Evolutionary conservation across 2,113 vertebrate species (phyloP).

Genomic region (Heptranchias perlo): DNA sequence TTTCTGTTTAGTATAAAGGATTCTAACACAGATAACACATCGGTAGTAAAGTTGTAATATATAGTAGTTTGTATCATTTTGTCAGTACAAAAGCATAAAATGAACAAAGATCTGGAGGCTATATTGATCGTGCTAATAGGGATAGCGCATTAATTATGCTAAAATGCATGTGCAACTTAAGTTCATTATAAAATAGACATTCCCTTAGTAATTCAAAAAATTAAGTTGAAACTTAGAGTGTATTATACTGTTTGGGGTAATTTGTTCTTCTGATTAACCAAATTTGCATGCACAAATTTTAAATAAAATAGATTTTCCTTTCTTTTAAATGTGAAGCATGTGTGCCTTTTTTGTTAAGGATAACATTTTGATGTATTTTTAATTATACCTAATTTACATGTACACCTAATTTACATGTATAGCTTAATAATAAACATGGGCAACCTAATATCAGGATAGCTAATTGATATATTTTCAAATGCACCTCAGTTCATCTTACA

Average conservation of each 20-base stretch:
- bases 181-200: not conserved
- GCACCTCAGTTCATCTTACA: not conserved
- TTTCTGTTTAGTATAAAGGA: not conserved
- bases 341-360: not conserved
- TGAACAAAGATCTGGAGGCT: not conserved
- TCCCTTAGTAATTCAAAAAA: not conserved
- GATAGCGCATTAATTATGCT: not conserved
- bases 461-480: not conserved
- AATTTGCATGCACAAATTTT: not conserved
- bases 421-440: not conserved
- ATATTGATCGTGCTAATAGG: not conserved
- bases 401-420: not conserved
- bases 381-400: not conserved
- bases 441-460: not conserved
- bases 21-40: not conserved
- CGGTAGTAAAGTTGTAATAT: not conserved
- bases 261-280: conserved; percentile 1
- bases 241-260: not conserved
- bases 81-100: not conserved
- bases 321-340: not conserved
- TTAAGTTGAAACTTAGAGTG: not conserved
- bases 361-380: not conserved
- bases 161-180: not conserved
- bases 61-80: not conserved
- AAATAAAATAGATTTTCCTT: conserved; percentile 26